Evolutionary conservation across 1,140 invertebrate species (phyloP), one percentile per base, ranked within the genome.

Genomic region (Eriosoma lanigerum): DNA sequence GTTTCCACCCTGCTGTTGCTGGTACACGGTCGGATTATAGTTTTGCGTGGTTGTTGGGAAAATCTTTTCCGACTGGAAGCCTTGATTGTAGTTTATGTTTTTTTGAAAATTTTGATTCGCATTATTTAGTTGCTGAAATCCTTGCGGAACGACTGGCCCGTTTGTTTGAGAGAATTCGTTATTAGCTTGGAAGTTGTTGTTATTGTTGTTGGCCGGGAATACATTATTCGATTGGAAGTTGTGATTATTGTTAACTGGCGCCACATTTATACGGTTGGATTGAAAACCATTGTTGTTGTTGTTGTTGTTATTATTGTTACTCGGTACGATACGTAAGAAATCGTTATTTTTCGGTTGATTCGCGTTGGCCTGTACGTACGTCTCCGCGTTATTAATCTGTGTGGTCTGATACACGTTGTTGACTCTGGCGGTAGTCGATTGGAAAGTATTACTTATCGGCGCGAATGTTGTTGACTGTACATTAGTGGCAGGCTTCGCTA

Each of bases 381-480:
- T n/a, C n/a, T n/a, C n/a, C n/a, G n/a, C n/a, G 12, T 84, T 84
- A n/a, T 81, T 84, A 9, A 52, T 6, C 15, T 46, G 66, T 3
- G 82, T 85, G 15, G 76, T 84, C 2, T 85, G 84, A 80, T 84
- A 85, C n/a, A 84, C 85, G n/a, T 82, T 24, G 72, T 85, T 72
- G 85, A 86, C 1, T 83, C 82, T 81, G 80, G 84, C n/a, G 56
- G 82, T 56, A 78, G 82, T 72, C 68, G 82, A 81, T 73, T 82
- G 84, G 82, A 81, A 83, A 0, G 70, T 44, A 19, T 46, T 58
- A 15, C 29, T 75, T 26, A 26, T 21, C 21, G 24, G 75, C 26
- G 75, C 19, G 12, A 78, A 46, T 29, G 75, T 78, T 1, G 54
- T 46, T 5, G 75, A 29, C 0, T 21, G 32, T 1, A 38, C 29